Conservation (phyloP, 2,888 invertebrate genomes). For the Eudasyphora cyanicolor region DNA sequence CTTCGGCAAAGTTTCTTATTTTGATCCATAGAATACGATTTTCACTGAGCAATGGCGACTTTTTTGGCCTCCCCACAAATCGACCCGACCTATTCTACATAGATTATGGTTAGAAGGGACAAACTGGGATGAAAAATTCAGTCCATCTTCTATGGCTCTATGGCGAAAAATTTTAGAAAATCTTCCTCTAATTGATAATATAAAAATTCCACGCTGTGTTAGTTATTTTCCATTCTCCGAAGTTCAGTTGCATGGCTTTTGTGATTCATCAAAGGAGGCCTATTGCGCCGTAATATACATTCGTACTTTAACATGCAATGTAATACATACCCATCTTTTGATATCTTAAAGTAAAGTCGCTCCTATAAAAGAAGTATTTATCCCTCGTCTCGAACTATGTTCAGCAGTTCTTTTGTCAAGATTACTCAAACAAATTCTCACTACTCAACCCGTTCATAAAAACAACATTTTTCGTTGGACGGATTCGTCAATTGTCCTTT, state of each 20-base stretch:
- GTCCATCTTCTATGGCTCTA: background rate
- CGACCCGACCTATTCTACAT: too few species aligned
- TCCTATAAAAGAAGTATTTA: conserved; percentile 44
- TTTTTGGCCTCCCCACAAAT: too few species aligned
- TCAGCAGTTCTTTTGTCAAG: conserved; percentile 51
- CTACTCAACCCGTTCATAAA: too few species aligned
- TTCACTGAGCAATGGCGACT: too few species aligned
- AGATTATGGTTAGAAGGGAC: background rate
- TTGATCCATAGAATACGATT: too few species aligned
- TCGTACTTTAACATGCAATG: background rate
- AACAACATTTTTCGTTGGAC: background rate
- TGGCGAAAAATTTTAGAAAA: background rate
- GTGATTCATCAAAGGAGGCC: conserved; percentile 27
- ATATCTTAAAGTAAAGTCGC: conserved; percentile 55
- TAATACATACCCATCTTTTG: conserved; percentile 24
- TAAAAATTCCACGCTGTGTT: conserved; percentile 44
- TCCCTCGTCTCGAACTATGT: conserved; percentile 53
- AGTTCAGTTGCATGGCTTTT: conserved; percentile 47
- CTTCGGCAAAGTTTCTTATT: too few species aligned
- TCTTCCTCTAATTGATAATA: background rate
- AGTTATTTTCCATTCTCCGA: background rate
- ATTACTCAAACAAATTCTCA: background rate
- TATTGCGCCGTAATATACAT: conserved; percentile 29
- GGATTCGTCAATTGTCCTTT: background rate
- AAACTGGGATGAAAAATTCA: conserved; percentile 14